A percentile compares a stretch with the other conserved stretches of the same genome.
Conservation (phyloP, 2,113 vertebrate species). For the Syngnathus typhle region DNA sequence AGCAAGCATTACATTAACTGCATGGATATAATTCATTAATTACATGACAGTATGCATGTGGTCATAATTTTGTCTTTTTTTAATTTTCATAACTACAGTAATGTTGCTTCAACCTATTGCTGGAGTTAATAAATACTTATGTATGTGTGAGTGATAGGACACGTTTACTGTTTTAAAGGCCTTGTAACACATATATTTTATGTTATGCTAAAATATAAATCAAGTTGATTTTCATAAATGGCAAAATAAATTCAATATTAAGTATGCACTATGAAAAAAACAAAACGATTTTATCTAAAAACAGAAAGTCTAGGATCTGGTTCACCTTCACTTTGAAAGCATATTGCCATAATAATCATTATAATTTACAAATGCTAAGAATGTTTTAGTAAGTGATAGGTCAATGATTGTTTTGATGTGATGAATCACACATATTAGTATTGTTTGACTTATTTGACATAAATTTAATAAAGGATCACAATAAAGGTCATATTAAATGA, state of each 20-base stretch:
- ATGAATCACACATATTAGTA: background rate
- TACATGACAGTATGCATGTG: background rate
- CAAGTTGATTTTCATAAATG: background rate
- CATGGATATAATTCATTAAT: background rate
- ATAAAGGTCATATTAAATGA: conserved; percentile 52
- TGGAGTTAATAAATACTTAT: background rate
- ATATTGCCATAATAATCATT: background rate
- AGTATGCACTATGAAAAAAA: background rate
- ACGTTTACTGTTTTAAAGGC: background rate
- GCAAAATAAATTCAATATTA: background rate
- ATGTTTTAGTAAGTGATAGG: background rate
- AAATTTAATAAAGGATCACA: background rate
- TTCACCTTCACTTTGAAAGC: background rate
- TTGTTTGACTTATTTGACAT: background rate
- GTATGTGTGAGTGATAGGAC: background rate
- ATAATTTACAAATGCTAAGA: background rate
- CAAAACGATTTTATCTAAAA: no score
- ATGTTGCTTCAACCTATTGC: background rate
- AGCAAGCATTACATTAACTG: background rate
- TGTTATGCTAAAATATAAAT: background rate
- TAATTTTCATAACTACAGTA: no score
- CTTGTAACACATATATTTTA: background rate
- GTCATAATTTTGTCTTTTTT: background rate
- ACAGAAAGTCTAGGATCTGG: background rate
- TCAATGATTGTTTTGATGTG: background rate